Percentiles rank a stretch among this genome's conserved stretches.
Conservation (phyloP, 2,797 vertebrate species). For the Spondyliosoma cantharus region DNA sequence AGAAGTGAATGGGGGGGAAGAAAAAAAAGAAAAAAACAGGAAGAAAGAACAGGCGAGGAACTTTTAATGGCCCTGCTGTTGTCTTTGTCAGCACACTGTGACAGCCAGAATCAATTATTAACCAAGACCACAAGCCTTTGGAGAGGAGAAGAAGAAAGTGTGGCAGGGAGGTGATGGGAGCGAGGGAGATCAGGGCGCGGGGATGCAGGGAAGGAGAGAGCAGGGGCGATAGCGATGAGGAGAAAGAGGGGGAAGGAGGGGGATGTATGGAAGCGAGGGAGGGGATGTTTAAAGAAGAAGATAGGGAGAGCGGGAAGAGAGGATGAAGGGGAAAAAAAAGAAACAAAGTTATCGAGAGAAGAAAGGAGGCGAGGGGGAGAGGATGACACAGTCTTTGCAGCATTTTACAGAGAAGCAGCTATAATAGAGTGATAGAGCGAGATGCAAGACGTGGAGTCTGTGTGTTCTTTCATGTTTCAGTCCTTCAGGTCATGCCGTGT, state of each 20-base stretch:
- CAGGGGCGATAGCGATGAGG: background rate
- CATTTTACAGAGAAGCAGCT: slow-evolving; percentile 21
- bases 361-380: slow-evolving; percentile 18
- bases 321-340: slow-evolving; percentile 7
- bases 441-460: slow-evolving; percentile 29
- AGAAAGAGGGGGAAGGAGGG: slow-evolving; percentile 6
- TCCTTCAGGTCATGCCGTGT: slow-evolving; percentile 31
- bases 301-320: slow-evolving; percentile 5
- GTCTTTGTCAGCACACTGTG: slow-evolving; percentile 79
- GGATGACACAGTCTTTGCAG: slow-evolving; percentile 35
- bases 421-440: slow-evolving; percentile 35
- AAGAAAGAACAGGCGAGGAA: slow-evolving; percentile 67
- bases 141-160: slow-evolving; percentile 58
- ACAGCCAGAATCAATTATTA: slow-evolving; percentile 80
- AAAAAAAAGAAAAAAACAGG: slow-evolving; percentile 21
- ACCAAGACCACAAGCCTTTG: slow-evolving; percentile 65
- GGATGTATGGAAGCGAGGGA: slow-evolving; percentile 11
- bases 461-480: slow-evolving; percentile 46
- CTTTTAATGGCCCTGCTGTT: slow-evolving; percentile 78
- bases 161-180: slow-evolving; percentile 48
- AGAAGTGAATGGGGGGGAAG: slow-evolving; percentile 35
- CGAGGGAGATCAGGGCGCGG: slow-evolving; percentile 37
- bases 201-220: slow-evolving; percentile 29
- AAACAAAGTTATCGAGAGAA: slow-evolving; percentile 47
- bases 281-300: slow-evolving; percentile 46